Percentiles rank a stretch among this genome's conserved stretches.
Evolutionary conservation across 2,113 vertebrate genomes (phyloP).

Genomic region (chimpanzee (Pan troglodytes)): NHGRI_mPanTro3-v2.1_pri NC_072415.2:32273001-32273500

Average conservation of each 20-base stretch:
- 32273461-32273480: background rate
- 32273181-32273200: background rate
- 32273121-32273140: background rate
- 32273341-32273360: slow-evolving; percentile 70
- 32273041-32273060: background rate
- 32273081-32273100: background rate
- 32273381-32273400: slow-evolving; percentile 30
- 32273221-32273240: background rate
- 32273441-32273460: background rate
- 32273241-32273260: slow-evolving; percentile 72
- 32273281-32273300: slow-evolving; percentile 56
- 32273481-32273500: background rate
- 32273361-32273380: slow-evolving; percentile 69
- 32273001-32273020: background rate
- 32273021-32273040: background rate
- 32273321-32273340: slow-evolving; percentile 79
- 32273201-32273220: background rate
- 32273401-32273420: slow-evolving; percentile 74
- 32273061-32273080: background rate
- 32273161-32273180: background rate
- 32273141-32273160: background rate
- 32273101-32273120: background rate
- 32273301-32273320: slow-evolving; percentile 79
- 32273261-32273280: slow-evolving; percentile 65
- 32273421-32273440: background rate